phyloP scores from a whole-genome alignment of 2,113 vertebrate species.

The Oreocharis arfaki region DNA sequence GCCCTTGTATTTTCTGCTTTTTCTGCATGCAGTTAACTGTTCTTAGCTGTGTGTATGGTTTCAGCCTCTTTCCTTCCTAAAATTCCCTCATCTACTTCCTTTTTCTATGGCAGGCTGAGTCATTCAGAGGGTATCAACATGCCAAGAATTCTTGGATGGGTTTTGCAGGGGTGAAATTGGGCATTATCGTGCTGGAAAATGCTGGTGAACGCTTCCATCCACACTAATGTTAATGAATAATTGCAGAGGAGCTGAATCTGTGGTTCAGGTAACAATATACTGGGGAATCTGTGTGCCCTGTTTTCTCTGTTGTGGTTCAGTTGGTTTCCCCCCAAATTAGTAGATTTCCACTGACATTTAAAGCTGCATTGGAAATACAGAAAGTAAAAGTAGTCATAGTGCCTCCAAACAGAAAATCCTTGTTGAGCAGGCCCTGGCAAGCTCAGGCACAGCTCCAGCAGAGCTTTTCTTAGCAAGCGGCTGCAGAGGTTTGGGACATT shows the following conservation, averaged over 20 bases:
- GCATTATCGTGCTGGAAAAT: not conserved
- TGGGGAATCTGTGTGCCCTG: not conserved
- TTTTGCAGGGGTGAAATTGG: not conserved
- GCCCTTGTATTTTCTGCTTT: not conserved
- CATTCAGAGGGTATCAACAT: not conserved
- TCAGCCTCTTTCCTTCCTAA: not conserved
- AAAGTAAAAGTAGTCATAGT: not conserved
- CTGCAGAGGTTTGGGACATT: not conserved
- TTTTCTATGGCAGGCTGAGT: constrained; percentile 9
- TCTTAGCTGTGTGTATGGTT: not conserved
- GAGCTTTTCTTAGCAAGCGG: not conserved
- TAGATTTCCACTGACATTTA: not conserved
- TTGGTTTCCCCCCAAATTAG: not conserved
- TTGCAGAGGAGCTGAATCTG: not conserved
- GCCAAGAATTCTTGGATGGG: not conserved
- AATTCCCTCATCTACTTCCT: not conserved
- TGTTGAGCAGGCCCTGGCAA: not conserved
- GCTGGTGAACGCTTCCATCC: not conserved
- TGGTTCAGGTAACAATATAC: not conserved
- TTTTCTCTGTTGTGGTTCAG: not conserved
- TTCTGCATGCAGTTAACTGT: not conserved
- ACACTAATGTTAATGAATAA: not conserved
- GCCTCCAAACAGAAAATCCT: not conserved
- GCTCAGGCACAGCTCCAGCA: not conserved
- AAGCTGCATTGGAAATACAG: not conserved